Conservation (phyloP, 1,140 invertebrate species). For the Vanessa atalanta region DNA sequence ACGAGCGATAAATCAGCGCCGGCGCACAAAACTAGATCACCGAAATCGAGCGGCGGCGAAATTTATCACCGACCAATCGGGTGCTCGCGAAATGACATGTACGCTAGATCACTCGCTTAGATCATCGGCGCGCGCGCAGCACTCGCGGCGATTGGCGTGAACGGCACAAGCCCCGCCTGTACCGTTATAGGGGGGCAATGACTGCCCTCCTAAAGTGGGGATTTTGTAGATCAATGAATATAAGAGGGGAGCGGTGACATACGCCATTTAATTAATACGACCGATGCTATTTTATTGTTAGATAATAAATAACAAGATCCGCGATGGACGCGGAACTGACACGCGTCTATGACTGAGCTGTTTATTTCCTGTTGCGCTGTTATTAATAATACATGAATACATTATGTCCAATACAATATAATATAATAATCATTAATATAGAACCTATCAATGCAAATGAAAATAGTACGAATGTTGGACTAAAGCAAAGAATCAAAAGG, state of each 20-base stretch:
- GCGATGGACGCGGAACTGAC: conserved; percentile 28
- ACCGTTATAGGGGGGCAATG: conserved; percentile 74
- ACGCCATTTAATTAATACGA: conserved; percentile 71
- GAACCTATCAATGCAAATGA: no score
- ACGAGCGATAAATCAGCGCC: conserved; percentile 42
- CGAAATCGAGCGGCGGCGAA: conserved; percentile 50
- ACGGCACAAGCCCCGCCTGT: conserved; percentile 67
- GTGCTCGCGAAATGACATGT: conserved; percentile 72
- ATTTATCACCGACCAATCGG: conserved; percentile 69
- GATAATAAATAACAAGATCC: conserved; percentile 31
- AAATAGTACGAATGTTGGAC: no score
- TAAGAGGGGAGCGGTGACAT: conserved; percentile 66
- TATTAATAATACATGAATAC: conserved; percentile 21
- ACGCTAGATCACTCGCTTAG: conserved; percentile 76
- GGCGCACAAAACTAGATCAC: conserved; percentile 61
- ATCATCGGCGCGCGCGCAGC: conserved; percentile 59
- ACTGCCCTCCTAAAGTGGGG: conserved; percentile 70
- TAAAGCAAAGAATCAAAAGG: no score
- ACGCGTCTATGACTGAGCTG: conserved; percentile 3
- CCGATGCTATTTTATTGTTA: conserved; percentile 32
- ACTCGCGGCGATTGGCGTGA: conserved; percentile 68
- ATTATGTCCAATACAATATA: not conserved
- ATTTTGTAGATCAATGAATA: conserved; percentile 61
- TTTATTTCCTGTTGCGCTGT: conserved; percentile 12
- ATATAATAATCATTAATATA: no score